These are phyloP conservation scores for Toxostoma redivivum DNA, from an alignment of 2,113 vertebrate genomes.

Conservation along the genomic window DNA sequence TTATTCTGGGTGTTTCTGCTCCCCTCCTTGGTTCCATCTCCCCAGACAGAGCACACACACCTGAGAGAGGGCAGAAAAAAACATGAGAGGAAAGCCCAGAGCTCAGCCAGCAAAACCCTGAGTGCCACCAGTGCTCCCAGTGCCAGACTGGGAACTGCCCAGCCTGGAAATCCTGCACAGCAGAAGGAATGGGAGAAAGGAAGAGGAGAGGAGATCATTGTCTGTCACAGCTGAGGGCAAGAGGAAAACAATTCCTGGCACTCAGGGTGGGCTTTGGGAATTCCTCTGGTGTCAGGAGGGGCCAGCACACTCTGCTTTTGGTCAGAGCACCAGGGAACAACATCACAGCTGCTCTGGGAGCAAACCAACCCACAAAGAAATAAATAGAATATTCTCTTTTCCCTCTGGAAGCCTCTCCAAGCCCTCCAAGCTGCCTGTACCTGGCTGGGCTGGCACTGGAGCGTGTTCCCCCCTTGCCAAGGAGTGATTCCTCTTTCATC, in stretches of 20 bases:
- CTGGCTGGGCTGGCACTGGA: background rate
- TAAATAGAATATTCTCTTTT: background rate
- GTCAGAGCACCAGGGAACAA: background rate
- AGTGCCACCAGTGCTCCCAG: background rate
- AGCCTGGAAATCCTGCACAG: fast-evolving
- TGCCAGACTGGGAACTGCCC: background rate
- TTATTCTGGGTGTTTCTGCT: background rate
- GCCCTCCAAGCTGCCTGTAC: background rate
- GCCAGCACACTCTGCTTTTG: background rate
- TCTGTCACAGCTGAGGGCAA: background rate
- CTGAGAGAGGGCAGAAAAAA: background rate
- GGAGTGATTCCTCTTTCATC: background rate
- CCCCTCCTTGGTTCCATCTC: background rate
- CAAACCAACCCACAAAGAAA: background rate
- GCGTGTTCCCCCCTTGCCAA: background rate
- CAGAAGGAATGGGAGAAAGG: background rate
- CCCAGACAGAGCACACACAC: background rate
- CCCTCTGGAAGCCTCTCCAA: background rate
- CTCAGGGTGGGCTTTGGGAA: background rate
- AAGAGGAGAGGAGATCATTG: too few species aligned
- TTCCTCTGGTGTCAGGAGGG: background rate
- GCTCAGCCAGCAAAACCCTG: background rate
- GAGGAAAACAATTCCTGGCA: background rate
- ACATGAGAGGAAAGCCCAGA: background rate
- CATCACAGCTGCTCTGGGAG: background rate